Evolutionary conservation across 2,888 invertebrate species (phyloP).

Genomic region (Tethea ocularis): DNA sequence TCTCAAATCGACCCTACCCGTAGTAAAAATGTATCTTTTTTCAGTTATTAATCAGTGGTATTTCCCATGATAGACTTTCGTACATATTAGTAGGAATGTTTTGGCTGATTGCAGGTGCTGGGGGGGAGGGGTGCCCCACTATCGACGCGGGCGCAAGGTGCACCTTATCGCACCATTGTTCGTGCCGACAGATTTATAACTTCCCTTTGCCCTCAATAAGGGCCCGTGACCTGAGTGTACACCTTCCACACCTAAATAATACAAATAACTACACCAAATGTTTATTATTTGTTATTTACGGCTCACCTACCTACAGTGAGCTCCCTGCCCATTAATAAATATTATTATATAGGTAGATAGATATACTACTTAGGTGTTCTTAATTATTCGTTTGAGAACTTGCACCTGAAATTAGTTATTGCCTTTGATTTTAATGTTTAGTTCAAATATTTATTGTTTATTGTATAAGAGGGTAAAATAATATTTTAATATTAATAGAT

Average conservation of each 20-base stretch:
- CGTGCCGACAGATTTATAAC: slow-evolving; percentile 82
- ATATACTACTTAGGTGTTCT: not conserved
- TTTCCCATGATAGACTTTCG: slow-evolving; percentile 26
- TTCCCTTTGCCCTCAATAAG: slow-evolving; percentile 84
- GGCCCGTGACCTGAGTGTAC: slow-evolving; percentile 73
- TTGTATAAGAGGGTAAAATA: too few species aligned
- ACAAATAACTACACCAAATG: slow-evolving; percentile 30
- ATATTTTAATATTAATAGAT: too few species aligned
- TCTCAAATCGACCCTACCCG: not conserved
- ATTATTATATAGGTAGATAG: not conserved
- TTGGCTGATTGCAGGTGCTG: slow-evolving; percentile 26
- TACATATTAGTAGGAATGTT: slow-evolving; percentile 25
- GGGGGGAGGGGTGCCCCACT: slow-evolving; percentile 30
- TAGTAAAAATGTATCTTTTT: not conserved
- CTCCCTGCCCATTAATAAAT: not conserved
- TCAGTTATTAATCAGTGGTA: not conserved
- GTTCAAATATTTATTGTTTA: too few species aligned
- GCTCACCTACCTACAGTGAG: slow-evolving; percentile 9
- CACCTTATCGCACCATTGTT: slow-evolving; percentile 81
- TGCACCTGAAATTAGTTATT: not conserved
- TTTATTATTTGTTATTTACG: slow-evolving; percentile 10
- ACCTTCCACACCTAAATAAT: slow-evolving; percentile 58
- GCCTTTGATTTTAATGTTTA: too few species aligned
- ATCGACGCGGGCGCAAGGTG: slow-evolving; percentile 74
- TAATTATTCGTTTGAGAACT: not conserved